Conservation (phyloP, 2,113 vertebrate species). For the Stomatorhinus ivindoensis region DNA sequence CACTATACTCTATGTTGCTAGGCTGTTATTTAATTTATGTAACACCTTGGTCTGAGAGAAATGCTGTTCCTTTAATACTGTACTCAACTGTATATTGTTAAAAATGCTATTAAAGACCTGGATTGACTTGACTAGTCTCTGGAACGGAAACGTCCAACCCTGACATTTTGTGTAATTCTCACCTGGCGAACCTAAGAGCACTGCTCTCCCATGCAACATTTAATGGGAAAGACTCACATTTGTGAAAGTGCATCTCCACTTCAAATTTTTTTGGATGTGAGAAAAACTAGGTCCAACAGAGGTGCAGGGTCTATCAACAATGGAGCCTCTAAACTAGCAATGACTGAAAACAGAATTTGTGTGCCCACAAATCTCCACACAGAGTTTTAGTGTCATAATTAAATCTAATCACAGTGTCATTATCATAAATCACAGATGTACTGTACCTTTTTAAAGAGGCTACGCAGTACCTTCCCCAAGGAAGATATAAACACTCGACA, state of each 20-base stretch:
- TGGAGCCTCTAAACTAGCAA: not conserved
- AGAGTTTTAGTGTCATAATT: not conserved
- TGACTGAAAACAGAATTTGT: not conserved
- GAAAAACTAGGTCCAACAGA: not conserved
- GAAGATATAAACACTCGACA: not conserved
- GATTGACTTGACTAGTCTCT: not conserved
- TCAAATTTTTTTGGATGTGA: not conserved
- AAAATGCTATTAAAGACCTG: no score
- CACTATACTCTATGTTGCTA: no score
- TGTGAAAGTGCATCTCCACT: not conserved
- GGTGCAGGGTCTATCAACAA: not conserved
- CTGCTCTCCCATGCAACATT: not conserved
- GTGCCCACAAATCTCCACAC: no score
- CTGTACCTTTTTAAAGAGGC: not conserved
- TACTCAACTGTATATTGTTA: no score
- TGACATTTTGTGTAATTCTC: not conserved
- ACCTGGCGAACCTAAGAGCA: not conserved
- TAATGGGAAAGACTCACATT: not conserved
- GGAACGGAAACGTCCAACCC: not conserved
- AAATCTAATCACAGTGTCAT: not conserved
- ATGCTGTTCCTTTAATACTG: no score
- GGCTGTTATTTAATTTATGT: no score
- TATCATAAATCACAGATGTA: not conserved
- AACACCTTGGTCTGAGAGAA: no score
- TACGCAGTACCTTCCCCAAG: not conserved